Base-by-base conservation (phyloP, 2,888 invertebrate species). In the Tachystola acroxantha region DNA sequence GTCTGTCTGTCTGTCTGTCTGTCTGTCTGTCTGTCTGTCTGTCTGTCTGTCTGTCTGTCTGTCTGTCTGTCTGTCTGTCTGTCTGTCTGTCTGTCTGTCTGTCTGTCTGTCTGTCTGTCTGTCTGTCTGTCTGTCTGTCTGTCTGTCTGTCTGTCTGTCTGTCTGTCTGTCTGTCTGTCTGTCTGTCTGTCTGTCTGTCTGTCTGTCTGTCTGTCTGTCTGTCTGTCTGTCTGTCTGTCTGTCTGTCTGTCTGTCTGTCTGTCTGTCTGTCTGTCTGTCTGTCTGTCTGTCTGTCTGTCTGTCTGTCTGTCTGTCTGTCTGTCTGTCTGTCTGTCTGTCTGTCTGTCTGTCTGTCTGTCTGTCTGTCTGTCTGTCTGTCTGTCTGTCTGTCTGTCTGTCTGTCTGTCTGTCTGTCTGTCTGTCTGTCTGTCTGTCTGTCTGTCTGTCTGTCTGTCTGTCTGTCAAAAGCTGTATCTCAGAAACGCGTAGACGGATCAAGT, bases 1-100 rank as follows among this genome's bases (percentile, higher is more conserved):
- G 27, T 27, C 27, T 27, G 27, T 27, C 27, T 27, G 27, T 27
- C 27, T 27, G 27, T 27, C 27, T 27, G 27, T 27, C 27, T 27
- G 27, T 27, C 27, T 27, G 27, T 27, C 27, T 27, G 27, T 27
- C 27, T 27, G 27, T 27, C 27, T 27, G 27, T 27, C 27, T 27
- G 27, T 27, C 27, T 27, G 27, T 27, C 27, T 27, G 27, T 27
- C 27, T 27, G 27, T 27, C 27, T 27, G 27, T 27, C 27, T 11
- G 28, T 28, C 1, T 28, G 13, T 28, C 28, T 28, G 28, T 28
- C 12, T 13, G 28, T 29, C 13, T 29, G 13, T 11, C 29, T 11
- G 29, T 29, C 29, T 11, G 29, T 29, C 25, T 25, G 25, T 25
- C 25, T 25, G 25, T 25, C 25, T 25, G 25, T 25, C 25, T 25